Percentiles rank a stretch among this genome's conserved stretches.
Conservation (phyloP, 2,888 invertebrate genomes). For the Artemia sp. region DNA sequence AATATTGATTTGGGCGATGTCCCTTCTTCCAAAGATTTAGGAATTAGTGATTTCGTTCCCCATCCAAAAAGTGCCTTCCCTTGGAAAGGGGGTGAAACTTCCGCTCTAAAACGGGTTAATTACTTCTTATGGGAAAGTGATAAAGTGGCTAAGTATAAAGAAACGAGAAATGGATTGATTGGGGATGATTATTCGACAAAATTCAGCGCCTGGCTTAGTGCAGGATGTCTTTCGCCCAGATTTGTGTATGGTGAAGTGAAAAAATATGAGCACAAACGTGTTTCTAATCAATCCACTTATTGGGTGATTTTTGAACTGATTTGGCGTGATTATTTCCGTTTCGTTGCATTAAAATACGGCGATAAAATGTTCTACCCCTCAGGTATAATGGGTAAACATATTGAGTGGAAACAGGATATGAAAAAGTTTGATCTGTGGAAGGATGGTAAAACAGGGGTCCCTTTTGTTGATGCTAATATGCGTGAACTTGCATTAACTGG, state of each 20-base stretch:
- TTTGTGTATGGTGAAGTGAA: conserved; percentile 22
- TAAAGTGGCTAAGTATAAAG: conserved; percentile 24
- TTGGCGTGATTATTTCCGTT: conserved; percentile 26
- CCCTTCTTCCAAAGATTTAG: conserved; percentile 22
- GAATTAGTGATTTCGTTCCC: conserved; percentile 19
- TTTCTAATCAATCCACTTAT: conserved; percentile 24
- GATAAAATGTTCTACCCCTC: conserved; percentile 25
- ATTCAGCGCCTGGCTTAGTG: conserved; percentile 25
- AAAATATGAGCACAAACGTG: conserved; percentile 22
- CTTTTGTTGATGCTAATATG: conserved; percentile 35
- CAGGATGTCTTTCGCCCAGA: conserved; percentile 24
- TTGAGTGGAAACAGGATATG: conserved; percentile 24
- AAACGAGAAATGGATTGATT: conserved; percentile 24
- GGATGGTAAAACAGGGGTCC: conserved; percentile 32
- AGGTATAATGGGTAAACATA: conserved; percentile 25
- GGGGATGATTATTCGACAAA: conserved; percentile 25
- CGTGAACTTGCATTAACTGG: conserved; percentile 30
- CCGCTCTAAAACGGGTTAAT: conserved; percentile 29
- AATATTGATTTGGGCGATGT: conserved; percentile 22
- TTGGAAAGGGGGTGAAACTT: conserved; percentile 31
- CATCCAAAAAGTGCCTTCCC: conserved; percentile 25
- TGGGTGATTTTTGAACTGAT: conserved; percentile 25
- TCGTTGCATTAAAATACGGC: conserved; percentile 25
- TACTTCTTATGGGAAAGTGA: conserved; percentile 27
- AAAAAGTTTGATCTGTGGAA: conserved; percentile 25